Evolutionary conservation across 2,888 invertebrate genomes (phyloP), one percentile per base, ranked within the genome.

Genomic region (Tiliacea citrago): DNA sequence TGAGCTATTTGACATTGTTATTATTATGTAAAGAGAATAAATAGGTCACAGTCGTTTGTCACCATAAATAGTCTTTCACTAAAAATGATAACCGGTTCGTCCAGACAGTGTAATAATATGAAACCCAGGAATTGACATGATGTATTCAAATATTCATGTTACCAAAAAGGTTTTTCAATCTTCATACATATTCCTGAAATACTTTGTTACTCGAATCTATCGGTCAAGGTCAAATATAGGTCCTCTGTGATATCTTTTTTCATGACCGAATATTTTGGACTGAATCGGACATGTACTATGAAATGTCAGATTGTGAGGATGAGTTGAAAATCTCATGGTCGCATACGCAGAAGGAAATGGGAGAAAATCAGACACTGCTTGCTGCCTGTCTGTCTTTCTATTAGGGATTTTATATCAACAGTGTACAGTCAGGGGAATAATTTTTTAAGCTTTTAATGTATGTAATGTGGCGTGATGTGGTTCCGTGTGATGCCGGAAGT

Each of bases 81-180:
- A 21, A 49, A 47, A 35, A 60, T 68, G 69, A 47, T 18, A 77
- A 57, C n/a, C 24, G 45, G 69, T 49, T 29, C n/a, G 21, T 6
- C 29, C 60, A 2, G 4, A 61, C 68, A 68, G 72, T 55, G 49
- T 79, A 68, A 61, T 66, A 77, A 24, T 21, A 62, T 18, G 53
- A 47, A n/a, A 72, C 16, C 47, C 42, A 24, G 21, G 9, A 72
- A 57, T 55, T 24, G 61, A 24, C 76, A 35, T 79, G 16, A 79
- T 55, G 10, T 72, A 76, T 79, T 73, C 42, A 62, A 51, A 63
- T 76, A 79, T 81, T 78, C 66, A 81, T 62, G 24, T 78, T 74
- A 75, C 57, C 61, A 81, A 77, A 77, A 74, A 81, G 75, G 51
- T 63, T 76, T 62, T 73, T 79, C 62, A 79, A 76, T 63, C 62